Evolutionary conservation across 2,797 vertebrate genomes (phyloP).

Genomic region (Sandelia bainsii): DNA sequence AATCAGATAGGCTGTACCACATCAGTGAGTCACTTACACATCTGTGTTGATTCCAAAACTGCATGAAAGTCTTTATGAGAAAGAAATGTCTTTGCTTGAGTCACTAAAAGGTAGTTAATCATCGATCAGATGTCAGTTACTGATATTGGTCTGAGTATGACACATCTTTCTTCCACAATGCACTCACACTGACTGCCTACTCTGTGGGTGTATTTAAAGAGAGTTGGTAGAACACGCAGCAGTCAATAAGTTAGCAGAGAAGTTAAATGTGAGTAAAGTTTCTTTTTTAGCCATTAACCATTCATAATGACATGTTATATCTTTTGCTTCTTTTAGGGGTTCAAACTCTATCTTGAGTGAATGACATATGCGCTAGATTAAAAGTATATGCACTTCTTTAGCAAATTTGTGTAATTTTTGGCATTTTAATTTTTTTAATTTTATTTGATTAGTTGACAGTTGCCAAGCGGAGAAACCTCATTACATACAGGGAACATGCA

Average conservation of each 20-base stretch:
- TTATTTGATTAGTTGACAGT: too few relatives aligned
- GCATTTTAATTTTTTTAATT: too few relatives aligned
- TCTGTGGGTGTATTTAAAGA: constrained; percentile 17
- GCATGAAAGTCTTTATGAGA: not conserved
- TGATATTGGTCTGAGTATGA: constrained; percentile 19
- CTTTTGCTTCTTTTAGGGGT: too few relatives aligned
- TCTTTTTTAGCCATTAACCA: too few relatives aligned
- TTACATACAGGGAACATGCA: too few relatives aligned
- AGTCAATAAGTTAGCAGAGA: not conserved
- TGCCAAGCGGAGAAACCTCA: too few relatives aligned
- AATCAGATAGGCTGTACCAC: not conserved
- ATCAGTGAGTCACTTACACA: not conserved
- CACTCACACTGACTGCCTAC: constrained; percentile 14
- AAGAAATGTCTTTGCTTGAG: not conserved
- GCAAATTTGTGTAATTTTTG: too few relatives aligned
- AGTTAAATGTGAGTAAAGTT: not conserved
- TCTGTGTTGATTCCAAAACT: not conserved
- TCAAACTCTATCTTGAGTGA: too few relatives aligned
- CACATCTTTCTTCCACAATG: constrained; percentile 20
- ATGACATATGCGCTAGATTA: too few relatives aligned
- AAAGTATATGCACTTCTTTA: too few relatives aligned
- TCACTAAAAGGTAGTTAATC: constrained; percentile 1
- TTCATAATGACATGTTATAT: too few relatives aligned
- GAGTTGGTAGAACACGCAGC: constrained; percentile 5
- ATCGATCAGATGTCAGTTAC: constrained; percentile 15